Base-by-base conservation (phyloP, 2,888 invertebrate genomes). In the Rapana venosa region DNA sequence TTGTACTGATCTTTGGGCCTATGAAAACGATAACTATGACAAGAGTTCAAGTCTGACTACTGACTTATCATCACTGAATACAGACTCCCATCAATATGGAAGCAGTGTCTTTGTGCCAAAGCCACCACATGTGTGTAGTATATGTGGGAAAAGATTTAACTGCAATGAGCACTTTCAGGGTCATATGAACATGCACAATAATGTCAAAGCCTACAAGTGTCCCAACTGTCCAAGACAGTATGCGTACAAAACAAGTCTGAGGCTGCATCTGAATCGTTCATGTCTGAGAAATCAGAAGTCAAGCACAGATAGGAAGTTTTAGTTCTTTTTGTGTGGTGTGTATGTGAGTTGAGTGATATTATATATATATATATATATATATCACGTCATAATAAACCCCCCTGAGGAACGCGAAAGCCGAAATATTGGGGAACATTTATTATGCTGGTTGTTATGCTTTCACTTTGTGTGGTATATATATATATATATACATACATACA, bases 131-230 rank as follows among this genome's bases (percentile, higher is more conserved):
- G 79, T 58, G 6, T 88, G 88, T 79, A 32, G 26, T 32, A 13
- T 88, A 15, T 88, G 88, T 88, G 88, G 88, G n/a, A 79, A 56
- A 35, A 32, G 81, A 17, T 88, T 88, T 30, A 81, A 81, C 58
- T 79, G 79, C 79, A 88, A 58, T 26, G 88, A 81, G n/a, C 88
- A 88, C 79, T 88, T 77, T 61, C 61, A 79, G 47, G 88, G 88
- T 58, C 88, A 88, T 32, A 81, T 83, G 77, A 88, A 88, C 47
- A 77, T 88, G 88, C 88, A 88, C 36, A 88, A 79, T 26, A 79
- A 79, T 30, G 61, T 88, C 30, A 88, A 88, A 66, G 88, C 88
- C 30, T 88, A 58, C 81, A 88, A 88, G 81, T 88, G 88, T 81
- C 88, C 88, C 26, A 30, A 77, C 61, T 88, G 88, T 35, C 88